Base-by-base conservation (phyloP, 2,888 invertebrate genomes). In the Spodoptera littoralis region DNA sequence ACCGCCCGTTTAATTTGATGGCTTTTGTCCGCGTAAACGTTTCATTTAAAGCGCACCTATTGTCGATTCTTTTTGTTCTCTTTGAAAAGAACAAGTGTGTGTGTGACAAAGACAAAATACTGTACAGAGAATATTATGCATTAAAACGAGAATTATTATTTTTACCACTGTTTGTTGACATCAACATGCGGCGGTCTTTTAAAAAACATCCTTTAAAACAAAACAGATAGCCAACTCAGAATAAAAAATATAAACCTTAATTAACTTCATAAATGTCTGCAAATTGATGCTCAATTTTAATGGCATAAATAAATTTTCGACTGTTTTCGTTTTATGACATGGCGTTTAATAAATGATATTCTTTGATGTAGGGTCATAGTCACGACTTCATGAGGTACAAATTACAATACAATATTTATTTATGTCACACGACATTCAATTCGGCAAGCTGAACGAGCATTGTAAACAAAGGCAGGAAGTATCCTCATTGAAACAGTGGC, bases 391-490 rank as follows among this genome's bases (percentile, higher is more conserved):
- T 5, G 27, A 36, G 36, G 36, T 36, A 36, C 36, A 36, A 36
- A 36, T 36, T 36, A 77, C 73, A 83, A 63, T 71, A 63, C 69
- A 66, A 4, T 27, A 27, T 27, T 76, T 76, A 76, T 77, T 80
- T 65, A 79, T 79, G 77, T 76, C 75, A 66, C 72, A 63, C 76
- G 70, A 74, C 79, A 70, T 76, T 81, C 73, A 80, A 83, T 86
- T 87, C 77, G 81, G 83, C 80, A 73, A 82, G 75, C 81, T 76
- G 80, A 79, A 76, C 76, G 80, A 83, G 76, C 80, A 77, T 65
- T 67, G 66, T 67, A 81, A 81, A 89, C 89, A 90, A 90, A 86
- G 84, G 74, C 87, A 88, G 89, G 88, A 88, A 88, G 82, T 76
- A 69, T 79, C 79, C 69, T 65, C 65, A 73, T 71, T 71, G 69